Conservation (phyloP, 2,797 vertebrate genomes). For the Morelia viridis region DNA sequence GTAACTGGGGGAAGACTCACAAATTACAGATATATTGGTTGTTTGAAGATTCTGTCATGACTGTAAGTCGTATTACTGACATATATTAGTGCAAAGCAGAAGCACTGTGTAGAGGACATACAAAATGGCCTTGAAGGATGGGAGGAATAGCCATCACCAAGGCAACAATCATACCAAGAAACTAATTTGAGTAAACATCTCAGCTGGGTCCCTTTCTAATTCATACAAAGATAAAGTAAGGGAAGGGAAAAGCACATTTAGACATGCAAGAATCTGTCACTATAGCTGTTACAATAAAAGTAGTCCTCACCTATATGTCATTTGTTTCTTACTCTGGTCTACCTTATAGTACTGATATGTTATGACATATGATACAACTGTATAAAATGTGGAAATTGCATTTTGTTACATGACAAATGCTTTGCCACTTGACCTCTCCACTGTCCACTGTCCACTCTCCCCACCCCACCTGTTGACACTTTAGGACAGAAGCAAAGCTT, state of each 20-base stretch:
- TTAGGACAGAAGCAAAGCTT: not conserved
- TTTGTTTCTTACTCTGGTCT: not conserved
- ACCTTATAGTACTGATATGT: not conserved
- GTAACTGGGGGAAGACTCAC: too few relatives aligned
- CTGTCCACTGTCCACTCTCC: not conserved
- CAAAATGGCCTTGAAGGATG: not conserved
- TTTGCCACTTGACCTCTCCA: too few relatives aligned
- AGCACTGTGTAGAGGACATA: not conserved
- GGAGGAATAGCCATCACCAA: not conserved
- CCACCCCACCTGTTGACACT: not conserved
- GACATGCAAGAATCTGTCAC: not conserved
- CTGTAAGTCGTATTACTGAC: not conserved
- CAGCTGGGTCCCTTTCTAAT: not conserved
- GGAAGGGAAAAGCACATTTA: not conserved
- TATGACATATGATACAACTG: not conserved
- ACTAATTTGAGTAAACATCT: not conserved
- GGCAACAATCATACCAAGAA: not conserved
- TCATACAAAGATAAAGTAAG: not conserved
- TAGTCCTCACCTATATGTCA: not conserved
- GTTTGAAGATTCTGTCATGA: not conserved
- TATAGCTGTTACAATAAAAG: not conserved
- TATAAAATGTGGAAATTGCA: not conserved
- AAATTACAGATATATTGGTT: too few relatives aligned
- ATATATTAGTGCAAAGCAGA: not conserved
- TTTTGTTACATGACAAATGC: not conserved